Conservation (phyloP, 2,113 vertebrate genomes). For the Proteles cristata region DNA sequence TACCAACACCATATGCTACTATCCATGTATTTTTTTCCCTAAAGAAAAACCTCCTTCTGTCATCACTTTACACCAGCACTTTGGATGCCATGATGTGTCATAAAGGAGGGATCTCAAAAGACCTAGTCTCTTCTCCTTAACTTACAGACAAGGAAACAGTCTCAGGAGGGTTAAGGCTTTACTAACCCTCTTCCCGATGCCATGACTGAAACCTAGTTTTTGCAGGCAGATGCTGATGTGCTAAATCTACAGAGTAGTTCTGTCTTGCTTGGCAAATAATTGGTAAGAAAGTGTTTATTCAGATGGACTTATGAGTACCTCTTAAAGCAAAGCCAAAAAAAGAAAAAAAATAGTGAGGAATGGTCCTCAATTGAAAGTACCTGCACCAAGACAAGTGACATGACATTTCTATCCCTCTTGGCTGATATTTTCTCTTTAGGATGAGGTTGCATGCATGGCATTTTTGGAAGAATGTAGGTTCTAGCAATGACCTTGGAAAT, state of each 20-base stretch:
- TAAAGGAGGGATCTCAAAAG: background rate
- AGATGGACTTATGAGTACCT: background rate
- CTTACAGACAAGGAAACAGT: background rate
- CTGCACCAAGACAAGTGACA: accelerated
- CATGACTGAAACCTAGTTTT: background rate
- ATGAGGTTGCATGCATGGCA: background rate
- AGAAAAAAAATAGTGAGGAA: background rate
- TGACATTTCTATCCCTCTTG: background rate
- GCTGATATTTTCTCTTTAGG: background rate
- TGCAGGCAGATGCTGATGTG: background rate
- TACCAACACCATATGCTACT: background rate
- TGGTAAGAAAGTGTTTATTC: background rate
- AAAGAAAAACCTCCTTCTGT: background rate
- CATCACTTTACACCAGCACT: background rate
- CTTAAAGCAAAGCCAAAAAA: background rate
- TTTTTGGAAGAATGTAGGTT: background rate
- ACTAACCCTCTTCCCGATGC: background rate
- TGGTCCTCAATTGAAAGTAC: background rate
- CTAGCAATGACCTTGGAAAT: background rate
- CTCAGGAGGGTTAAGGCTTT: background rate
- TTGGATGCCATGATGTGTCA: background rate
- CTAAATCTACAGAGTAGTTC: background rate
- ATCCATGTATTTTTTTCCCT: background rate
- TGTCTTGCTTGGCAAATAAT: background rate
- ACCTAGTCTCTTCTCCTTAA: background rate